phyloP scores from a whole-genome alignment of 2,797 vertebrate genomes.

The Hoplostethus mediterraneus region DNA sequence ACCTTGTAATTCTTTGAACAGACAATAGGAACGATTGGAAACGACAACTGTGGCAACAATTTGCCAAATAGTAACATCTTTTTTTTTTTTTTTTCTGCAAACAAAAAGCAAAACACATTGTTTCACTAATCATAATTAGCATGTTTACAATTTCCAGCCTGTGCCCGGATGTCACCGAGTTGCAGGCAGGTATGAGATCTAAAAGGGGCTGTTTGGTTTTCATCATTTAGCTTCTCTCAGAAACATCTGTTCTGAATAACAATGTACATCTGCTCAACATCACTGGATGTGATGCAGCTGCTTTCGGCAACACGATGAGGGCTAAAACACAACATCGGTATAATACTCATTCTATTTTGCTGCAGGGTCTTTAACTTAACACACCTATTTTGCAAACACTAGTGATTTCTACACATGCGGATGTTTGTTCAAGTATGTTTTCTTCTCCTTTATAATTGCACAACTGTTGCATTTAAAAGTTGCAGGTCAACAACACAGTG shows the following conservation, averaged over 20 bases:
- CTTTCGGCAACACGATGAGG: constrained; percentile 1
- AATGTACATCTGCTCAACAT: constrained; percentile 85
- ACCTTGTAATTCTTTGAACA: constrained; percentile 21
- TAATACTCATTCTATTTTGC: neutral
- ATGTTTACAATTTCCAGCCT: constrained; percentile 44
- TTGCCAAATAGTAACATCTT: constrained; percentile 1
- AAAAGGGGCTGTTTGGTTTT: constrained; percentile 52
- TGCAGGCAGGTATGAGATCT: constrained; percentile 55
- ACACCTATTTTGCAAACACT: neutral
- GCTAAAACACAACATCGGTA: too few species aligned
- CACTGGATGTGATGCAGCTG: constrained; percentile 76
- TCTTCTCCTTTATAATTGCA: constrained; percentile 6
- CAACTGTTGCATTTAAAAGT: neutral
- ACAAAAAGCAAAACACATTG: constrained; percentile 33
- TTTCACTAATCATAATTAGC: constrained; percentile 42
- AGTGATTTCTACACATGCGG: neutral
- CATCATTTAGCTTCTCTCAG: constrained; percentile 81
- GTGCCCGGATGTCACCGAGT: constrained; percentile 40
- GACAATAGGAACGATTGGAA: neutral
- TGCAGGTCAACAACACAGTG: neutral
- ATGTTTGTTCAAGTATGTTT: neutral
- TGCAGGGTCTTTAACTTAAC: neutral
- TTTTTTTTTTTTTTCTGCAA: neutral
- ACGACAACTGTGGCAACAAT: neutral
- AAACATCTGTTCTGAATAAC: constrained; percentile 87